A percentile compares a stretch with the other conserved stretches of the same genome.
Evolutionary conservation across 64 coral and sea anemone species (phyloP).

Genomic region (Dendrophyllia cribrosa): DNA sequence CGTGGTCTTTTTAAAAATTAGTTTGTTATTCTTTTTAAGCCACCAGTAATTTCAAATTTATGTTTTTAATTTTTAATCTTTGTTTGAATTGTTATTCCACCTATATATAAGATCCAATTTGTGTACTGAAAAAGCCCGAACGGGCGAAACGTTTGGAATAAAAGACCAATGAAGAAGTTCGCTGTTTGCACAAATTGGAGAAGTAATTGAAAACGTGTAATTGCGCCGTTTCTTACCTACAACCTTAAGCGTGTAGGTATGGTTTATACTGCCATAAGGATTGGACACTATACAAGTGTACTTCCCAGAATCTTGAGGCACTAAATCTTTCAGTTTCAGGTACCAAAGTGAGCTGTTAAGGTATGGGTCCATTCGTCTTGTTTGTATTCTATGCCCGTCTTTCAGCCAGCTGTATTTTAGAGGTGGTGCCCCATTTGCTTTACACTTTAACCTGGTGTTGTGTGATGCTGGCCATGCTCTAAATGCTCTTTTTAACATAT

Average conservation of each 20-base stretch:
- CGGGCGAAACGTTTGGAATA: too few species aligned
- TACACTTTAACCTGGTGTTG: slow-evolving; percentile 47
- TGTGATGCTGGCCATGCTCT: slow-evolving; percentile 84
- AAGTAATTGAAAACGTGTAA: background rate
- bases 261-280: slow-evolving; percentile 61
- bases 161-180: too few species aligned
- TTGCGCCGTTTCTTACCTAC: slow-evolving; percentile 37
- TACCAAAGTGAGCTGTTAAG: slow-evolving; percentile 57
- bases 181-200: too few species aligned
- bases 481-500: slow-evolving; percentile 31
- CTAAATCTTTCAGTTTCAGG: slow-evolving; percentile 45
- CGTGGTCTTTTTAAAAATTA: too few species aligned
- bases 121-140: too few species aligned
- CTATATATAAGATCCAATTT: too few species aligned
- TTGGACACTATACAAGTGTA: slow-evolving; percentile 79
- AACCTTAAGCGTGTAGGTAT: slow-evolving; percentile 65
- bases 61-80: too few species aligned
- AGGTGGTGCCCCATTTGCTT: slow-evolving; percentile 66
- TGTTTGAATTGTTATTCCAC: too few species aligned
- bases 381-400: slow-evolving; percentile 28
- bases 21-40: too few species aligned
- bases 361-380: slow-evolving; percentile 58
- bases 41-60: too few species aligned
- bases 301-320: slow-evolving; percentile 40
- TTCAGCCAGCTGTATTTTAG: slow-evolving; percentile 79